Percentiles rank a stretch among this genome's conserved stretches.
Conservation (phyloP, 2,888 invertebrate genomes). For the Callyntrura sp. region DNA sequence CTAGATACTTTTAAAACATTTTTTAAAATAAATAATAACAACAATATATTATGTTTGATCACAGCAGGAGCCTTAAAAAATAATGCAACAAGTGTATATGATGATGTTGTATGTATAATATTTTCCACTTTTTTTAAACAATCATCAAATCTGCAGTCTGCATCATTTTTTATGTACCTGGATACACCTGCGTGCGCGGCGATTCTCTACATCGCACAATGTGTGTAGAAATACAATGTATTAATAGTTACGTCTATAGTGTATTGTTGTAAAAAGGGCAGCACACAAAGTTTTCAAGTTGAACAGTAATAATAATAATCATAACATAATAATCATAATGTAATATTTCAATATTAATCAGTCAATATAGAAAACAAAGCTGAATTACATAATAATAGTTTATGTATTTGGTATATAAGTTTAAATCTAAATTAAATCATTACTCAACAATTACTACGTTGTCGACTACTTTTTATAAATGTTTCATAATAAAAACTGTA, state of each 20-base stretch:
- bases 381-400: neutral
- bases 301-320: conserved; percentile 27
- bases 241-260: neutral
- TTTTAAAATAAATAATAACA: conserved; percentile 37
- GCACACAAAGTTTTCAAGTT: conserved; percentile 54
- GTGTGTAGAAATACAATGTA: neutral
- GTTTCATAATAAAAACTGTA: neutral
- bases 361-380: conserved; percentile 68
- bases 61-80: conserved; percentile 35
- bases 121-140: neutral
- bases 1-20: conserved; percentile 61
- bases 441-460: conserved; percentile 16
- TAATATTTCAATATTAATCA: conserved; percentile 64
- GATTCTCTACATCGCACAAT: neutral
- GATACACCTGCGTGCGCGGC: conserved; percentile 38
- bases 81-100: conserved; percentile 7
- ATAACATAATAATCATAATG: neutral
- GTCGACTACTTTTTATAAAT: neutral
- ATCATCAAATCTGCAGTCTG: conserved; percentile 21
- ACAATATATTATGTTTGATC: conserved; percentile 29
- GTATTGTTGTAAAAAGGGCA: conserved; percentile 41
- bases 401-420: neutral
- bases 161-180: neutral
- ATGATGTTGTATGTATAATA: neutral
- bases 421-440: neutral